Percentiles rank a stretch among this genome's conserved stretches.
These are phyloP conservation scores for Tineola bisselliella DNA, from an alignment of 2,888 invertebrate species.

Conservation along the genomic window DNA sequence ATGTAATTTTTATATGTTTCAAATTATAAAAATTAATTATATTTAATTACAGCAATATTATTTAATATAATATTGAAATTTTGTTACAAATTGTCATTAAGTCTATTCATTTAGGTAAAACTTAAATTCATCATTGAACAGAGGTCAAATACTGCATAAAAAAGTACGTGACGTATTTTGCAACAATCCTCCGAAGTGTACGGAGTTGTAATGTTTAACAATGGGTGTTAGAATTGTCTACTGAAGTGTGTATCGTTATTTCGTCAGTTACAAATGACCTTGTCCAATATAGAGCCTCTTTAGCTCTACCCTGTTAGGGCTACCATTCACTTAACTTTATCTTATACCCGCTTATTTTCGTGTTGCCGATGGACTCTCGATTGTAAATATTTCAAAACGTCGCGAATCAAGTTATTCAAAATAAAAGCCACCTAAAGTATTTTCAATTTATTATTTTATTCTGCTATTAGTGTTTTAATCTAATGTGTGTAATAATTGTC, in stretches of 20 bases:
- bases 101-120: not conserved
- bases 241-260: conserved; percentile 3
- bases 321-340: not conserved
- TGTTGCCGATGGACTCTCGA: too few species aligned
- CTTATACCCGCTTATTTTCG: too few species aligned
- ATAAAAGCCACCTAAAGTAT: too few species aligned
- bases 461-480: too few species aligned
- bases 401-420: too few species aligned
- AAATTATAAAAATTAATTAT: too few species aligned
- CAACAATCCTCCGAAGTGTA: not conserved
- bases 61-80: too few species aligned
- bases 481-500: too few species aligned
- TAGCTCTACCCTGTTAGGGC: conserved; percentile 14
- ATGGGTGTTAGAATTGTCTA: conserved; percentile 25
- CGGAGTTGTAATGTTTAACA: conserved; percentile 22
- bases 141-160: conserved; percentile 8
- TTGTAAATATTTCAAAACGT: too few species aligned
- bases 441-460: too few species aligned
- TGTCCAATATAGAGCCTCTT: conserved; percentile 34
- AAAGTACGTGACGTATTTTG: conserved; percentile 9
- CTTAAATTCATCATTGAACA: conserved; percentile 8
- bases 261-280: conserved; percentile 26
- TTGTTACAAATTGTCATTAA: not conserved
- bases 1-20: too few species aligned
- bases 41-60: too few species aligned